These are phyloP conservation scores for Cistogaster globosa DNA, from an alignment of 2,888 invertebrate genomes.

Conservation along the genomic window DNA sequence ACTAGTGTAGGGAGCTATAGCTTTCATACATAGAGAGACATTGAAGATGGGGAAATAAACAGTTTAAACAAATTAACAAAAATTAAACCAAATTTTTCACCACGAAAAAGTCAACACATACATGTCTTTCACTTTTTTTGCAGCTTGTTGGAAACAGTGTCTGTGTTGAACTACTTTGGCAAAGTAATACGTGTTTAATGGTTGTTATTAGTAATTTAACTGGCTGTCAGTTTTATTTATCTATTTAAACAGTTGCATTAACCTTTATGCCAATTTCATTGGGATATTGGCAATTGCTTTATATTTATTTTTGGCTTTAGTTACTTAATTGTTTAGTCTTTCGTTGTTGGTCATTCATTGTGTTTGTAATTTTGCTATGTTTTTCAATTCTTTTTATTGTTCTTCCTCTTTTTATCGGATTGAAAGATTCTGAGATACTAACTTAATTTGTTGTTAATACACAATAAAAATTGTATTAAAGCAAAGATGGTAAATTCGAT, in stretches of 20 bases:
- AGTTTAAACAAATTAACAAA: too few species aligned
- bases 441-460: slow-evolving; percentile 63
- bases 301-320: slow-evolving; percentile 33
- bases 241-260: not conserved
- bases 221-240: slow-evolving; percentile 19
- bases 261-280: slow-evolving; percentile 28
- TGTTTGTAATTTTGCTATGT: slow-evolving; percentile 2
- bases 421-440: slow-evolving; percentile 41
- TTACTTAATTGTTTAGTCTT: slow-evolving; percentile 64
- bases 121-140: too few species aligned
- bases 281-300: slow-evolving; percentile 24
- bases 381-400: not conserved
- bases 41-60: too few species aligned
- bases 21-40: too few species aligned
- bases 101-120: too few species aligned
- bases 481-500: not conserved
- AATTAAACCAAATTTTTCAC: too few species aligned
- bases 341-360: slow-evolving; percentile 47
- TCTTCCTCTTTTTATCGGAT: slow-evolving; percentile 35
- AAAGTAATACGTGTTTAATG: slow-evolving; percentile 57
- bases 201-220: slow-evolving; percentile 38
- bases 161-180: slow-evolving; percentile 27
- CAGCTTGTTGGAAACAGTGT: slow-evolving; percentile 9
- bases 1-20: too few species aligned
- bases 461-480: slow-evolving; percentile 23